Percentiles rank a stretch among this genome's conserved stretches.
Conservation (phyloP, 2,888 invertebrate species). For the Acrocyrtus sp. region DNA sequence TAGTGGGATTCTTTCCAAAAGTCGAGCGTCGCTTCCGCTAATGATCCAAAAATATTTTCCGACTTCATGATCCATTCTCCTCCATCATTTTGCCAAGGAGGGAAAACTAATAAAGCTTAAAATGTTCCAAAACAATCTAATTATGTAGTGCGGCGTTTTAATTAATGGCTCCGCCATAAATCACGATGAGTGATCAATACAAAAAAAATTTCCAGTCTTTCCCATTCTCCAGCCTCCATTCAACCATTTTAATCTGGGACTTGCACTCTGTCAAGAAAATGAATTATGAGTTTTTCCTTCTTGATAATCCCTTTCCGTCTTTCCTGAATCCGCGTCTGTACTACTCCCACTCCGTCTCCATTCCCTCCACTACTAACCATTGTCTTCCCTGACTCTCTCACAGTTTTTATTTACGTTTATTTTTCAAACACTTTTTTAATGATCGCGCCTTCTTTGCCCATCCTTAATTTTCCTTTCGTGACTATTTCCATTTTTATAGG, state of each 20-base stretch:
- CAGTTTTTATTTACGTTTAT: no score
- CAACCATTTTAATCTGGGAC: conserved; percentile 21
- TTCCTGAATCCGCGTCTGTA: conserved; percentile 18
- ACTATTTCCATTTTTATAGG: no score
- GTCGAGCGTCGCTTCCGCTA: conserved; percentile 11
- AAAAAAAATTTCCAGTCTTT: no score
- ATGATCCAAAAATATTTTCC: conserved; percentile 16
- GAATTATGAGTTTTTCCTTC: conserved; percentile 31
- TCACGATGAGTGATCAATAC: conserved; percentile 45
- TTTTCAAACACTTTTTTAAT: background rate
- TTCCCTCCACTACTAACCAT: no score
- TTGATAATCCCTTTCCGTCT: conserved; percentile 32
- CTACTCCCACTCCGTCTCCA: no score
- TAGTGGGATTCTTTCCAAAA: no score
- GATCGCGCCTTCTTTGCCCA: background rate
- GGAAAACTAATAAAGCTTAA: no score
- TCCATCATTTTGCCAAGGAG: background rate
- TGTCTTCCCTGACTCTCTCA: no score
- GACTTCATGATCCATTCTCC: conserved; percentile 7
- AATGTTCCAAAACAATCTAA: conserved; percentile 23
- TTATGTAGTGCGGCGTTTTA: conserved; percentile 33
- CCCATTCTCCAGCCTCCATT: no score
- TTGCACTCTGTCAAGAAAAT: conserved; percentile 45
- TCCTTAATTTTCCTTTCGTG: conserved; percentile 1
- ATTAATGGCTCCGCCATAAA: conserved; percentile 39